Evolutionary conservation across 1,140 invertebrate species (phyloP), one percentile per base, ranked within the genome.

Genomic region (Apis florea): DNA sequence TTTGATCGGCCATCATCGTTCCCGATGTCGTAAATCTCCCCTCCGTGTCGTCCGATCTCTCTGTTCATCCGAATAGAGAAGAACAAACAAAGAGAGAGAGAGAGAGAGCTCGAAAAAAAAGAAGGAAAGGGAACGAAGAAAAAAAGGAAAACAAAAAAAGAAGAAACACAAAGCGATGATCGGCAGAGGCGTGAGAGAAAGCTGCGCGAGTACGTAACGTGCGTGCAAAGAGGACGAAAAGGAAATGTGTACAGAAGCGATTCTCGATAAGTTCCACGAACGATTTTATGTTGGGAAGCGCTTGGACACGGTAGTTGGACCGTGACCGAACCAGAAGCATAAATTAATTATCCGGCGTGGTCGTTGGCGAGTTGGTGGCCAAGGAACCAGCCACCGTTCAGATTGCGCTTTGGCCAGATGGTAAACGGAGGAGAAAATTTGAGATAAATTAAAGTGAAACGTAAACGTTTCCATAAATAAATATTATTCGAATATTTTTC

Each of bases 341-440:
- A 69, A n/a, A 78, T 78, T 78, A 78, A 78, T 78, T 78, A 78
- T 51, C 19, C 53, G 51, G 53, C 49, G 69, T 1, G 53, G 69
- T 78, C 31, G 31, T 68, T 24, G 70, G 26, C 11, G 40, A 40
- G 54, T 56, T 17, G 2, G 21, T 40, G 58, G 51, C 19, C 19
- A 31, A 56, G 40, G 70, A 63, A 63, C 24, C 40, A 51, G 58
- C 72, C 17, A 74, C 40, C 59, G 54, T 40, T 61, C 17, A 10
- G 66, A 5, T 47, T 67, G 47, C 58, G 51, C n/a, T 26, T n/a
- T 47, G 40, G 58, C 40, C 40, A 17, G 15, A 3, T 26, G 40
- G 5, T 40, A 40, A 40, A 40, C 31, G 0, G 31, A 40, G 31
- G 31, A 40, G 31, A 40, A 40, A 40, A 40, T 40, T 40, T 40